Percentiles rank a stretch among this genome's conserved stretches.
These are phyloP conservation scores for Steinernema hermaphroditum DNA, from an alignment of 2,888 invertebrate species.

Conservation along the genomic window DNA sequence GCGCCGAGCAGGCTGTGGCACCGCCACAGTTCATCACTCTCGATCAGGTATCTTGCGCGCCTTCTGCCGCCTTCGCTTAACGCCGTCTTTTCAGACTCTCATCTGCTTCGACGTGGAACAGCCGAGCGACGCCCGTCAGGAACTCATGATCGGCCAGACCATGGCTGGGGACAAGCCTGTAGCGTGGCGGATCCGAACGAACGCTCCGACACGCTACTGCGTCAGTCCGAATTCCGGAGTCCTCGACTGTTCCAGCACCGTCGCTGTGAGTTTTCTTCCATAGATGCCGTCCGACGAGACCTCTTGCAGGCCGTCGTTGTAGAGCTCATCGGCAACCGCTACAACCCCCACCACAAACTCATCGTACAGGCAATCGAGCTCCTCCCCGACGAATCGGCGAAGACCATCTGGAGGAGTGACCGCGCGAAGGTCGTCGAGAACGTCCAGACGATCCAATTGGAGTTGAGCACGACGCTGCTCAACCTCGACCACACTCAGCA, in stretches of 20 bases:
- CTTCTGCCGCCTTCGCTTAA: not conserved
- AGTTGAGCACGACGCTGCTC: constrained; percentile 51
- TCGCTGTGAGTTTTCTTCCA: constrained; percentile 17
- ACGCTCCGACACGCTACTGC: constrained; percentile 55
- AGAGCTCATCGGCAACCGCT: constrained; percentile 50
- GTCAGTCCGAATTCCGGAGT: constrained; percentile 50
- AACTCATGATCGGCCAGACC: constrained; percentile 36
- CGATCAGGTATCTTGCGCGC: constrained; percentile 9
- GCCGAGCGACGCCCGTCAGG: constrained; percentile 48
- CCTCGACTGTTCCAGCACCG: constrained; percentile 36
- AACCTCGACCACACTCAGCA: constrained; percentile 43
- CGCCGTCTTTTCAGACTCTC: constrained; percentile 32
- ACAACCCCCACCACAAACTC: constrained; percentile 49
- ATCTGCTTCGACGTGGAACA: constrained; percentile 51
- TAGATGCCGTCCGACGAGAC: constrained; percentile 1
- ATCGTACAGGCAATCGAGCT: constrained; percentile 44
- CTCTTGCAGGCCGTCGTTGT: constrained; percentile 36
- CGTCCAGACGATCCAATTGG: constrained; percentile 43
- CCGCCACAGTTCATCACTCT: constrained; percentile 18
- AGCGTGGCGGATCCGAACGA: constrained; percentile 45
- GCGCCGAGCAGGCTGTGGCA: not conserved
- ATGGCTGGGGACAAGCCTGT: constrained; percentile 18
- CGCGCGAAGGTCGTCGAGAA: constrained; percentile 33
- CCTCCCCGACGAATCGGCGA: constrained; percentile 30
- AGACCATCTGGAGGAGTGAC: constrained; percentile 38